Evolutionary conservation across 2,113 vertebrate genomes (phyloP), one percentile per base, ranked within the genome.

Genomic region (Erythrocercus mccallii): DNA sequence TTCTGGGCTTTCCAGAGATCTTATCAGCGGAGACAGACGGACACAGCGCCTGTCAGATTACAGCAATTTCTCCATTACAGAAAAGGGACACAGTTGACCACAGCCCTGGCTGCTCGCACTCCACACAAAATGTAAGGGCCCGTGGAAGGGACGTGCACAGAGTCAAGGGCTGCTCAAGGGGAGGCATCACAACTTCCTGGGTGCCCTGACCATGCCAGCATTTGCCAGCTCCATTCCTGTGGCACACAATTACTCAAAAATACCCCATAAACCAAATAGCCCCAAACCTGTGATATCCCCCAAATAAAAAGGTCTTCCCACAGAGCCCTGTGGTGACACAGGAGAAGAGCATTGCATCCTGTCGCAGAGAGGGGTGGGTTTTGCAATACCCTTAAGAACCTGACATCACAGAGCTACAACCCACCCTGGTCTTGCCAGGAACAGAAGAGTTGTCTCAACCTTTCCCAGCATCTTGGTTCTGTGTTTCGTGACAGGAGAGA

Each of bases 41-140:
- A 86, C 72, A 45, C n/a, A 57, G 58, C 83, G 82, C 51, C 69
- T 92, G 92, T 86, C 93, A 92, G 71, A 74, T 86, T 74, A 48
- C 79, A 93, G 68, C 48, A 88, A 81, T 70, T 92, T 83, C 85
- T 60, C 79, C 53, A 48, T 66, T 85, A 86, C 0, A 0, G 62
- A 35, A 65, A 79, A 3, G 15, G 61, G 66, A 79, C 27, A 54
- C 51, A 9, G 33, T 0, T 85, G 86, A 82, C 94, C 78, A 78
- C 60, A 60, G 73, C 35, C 42, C 30, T 30, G 50, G 60, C 71
- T 93, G 68, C 76, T 81, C 88, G 45, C 47, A 54, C 57, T 21
- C 28, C 6, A 18, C 1, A 33, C 35, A 38, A 48, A 86, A 81
- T 14, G 27, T 24, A 70, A 40, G 23, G 4, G 42, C 25, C 23